These are phyloP conservation scores for Butastur rufipennis DNA, from an alignment of 2,113 vertebrate species.

Conservation along the genomic window DNA sequence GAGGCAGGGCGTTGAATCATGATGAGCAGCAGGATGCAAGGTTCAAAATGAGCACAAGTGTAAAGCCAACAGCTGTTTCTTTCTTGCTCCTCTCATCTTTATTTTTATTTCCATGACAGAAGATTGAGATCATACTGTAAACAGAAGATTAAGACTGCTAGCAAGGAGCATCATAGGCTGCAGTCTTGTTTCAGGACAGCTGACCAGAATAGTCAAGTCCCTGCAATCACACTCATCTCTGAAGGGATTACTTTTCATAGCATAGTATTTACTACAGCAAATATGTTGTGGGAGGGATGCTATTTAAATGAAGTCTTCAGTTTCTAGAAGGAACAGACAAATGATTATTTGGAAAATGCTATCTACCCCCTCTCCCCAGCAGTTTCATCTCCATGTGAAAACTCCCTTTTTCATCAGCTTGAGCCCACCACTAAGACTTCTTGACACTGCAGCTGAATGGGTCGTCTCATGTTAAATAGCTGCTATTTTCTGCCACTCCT, in stretches of 20 bases:
- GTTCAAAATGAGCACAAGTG: background rate
- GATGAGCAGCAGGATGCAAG: background rate
- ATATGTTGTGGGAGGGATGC: background rate
- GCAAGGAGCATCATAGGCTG: background rate
- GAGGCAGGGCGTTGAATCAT: background rate
- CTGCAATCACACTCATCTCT: background rate
- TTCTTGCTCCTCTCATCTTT: background rate
- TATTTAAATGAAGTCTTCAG: background rate
- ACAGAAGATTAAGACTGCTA: background rate
- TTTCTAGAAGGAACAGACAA: background rate
- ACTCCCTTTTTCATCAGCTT: background rate
- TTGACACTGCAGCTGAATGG: background rate
- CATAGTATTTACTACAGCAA: background rate
- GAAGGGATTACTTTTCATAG: background rate
- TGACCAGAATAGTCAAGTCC: background rate
- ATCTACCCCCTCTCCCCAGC: background rate
- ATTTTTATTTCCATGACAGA: background rate
- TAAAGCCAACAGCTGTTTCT: background rate
- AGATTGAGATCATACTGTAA: background rate
- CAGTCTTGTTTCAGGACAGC: background rate
- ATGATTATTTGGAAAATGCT: background rate
- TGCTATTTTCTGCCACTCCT: background rate
- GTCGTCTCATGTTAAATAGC: background rate
- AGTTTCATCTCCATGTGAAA: background rate
- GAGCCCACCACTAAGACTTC: background rate